Conservation (phyloP, 2,888 invertebrate species). For the Cosmorhoe ocellata region DNA sequence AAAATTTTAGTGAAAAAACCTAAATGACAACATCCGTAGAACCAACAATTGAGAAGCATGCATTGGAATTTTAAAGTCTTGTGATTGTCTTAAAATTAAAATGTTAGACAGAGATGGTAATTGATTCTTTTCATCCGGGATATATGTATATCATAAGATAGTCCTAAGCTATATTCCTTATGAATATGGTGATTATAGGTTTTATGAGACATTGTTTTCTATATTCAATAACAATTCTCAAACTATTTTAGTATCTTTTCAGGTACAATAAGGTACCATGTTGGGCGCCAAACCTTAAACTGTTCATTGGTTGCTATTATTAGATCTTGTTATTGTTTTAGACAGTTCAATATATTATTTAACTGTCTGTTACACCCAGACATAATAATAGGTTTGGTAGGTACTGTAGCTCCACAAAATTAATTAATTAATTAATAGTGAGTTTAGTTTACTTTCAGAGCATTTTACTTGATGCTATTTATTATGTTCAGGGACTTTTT, state of each 20-base stretch:
- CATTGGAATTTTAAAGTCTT: conserved; percentile 33
- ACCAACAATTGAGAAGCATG: conserved; percentile 34
- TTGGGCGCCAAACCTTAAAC: conserved; percentile 4
- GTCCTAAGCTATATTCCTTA: conserved; percentile 43
- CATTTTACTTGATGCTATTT: no score
- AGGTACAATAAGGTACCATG: not conserved
- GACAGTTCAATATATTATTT: no score
- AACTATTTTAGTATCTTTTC: no score
- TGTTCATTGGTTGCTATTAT: not conserved
- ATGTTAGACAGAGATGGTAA: conserved; percentile 34
- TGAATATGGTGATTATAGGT: conserved; percentile 16
- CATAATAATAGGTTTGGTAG: no score
- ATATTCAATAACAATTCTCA: not conserved
- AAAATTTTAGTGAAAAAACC: conserved; percentile 20
- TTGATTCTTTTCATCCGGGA: conserved; percentile 33
- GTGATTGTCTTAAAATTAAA: conserved; percentile 44
- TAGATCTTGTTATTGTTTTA: no score
- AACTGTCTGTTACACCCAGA: no score
- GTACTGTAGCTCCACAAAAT: no score
- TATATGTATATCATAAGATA: conserved; percentile 44
- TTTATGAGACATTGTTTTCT: conserved; percentile 13
- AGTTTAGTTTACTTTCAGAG: no score
- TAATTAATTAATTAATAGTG: no score
- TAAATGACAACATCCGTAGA: conserved; percentile 37
- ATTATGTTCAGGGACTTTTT: no score